These are phyloP conservation scores for Aphodius granarius DNA, from an alignment of 2,888 invertebrate genomes.

Conservation along the genomic window DNA sequence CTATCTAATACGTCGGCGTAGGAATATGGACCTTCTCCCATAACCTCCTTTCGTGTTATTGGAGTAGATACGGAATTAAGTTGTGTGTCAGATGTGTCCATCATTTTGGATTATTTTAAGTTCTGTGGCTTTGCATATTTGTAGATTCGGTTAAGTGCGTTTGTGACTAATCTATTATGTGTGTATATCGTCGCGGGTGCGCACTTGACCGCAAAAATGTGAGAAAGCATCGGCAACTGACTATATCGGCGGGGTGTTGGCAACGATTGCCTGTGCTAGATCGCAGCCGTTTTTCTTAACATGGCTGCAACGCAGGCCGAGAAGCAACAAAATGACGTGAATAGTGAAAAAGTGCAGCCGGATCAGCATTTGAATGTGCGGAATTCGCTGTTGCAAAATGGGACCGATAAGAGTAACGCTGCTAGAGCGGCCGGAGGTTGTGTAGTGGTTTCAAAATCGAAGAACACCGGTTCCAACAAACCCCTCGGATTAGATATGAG, in stretches of 20 bases:
- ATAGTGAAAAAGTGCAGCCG: constrained; percentile 65
- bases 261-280: constrained; percentile 56
- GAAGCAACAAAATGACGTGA: constrained; percentile 78
- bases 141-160: constrained; percentile 48
- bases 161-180: constrained; percentile 54
- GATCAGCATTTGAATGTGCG: constrained; percentile 70
- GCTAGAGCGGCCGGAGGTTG: constrained; percentile 62
- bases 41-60: constrained; percentile 78
- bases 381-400: constrained; percentile 73
- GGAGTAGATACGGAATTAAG: constrained; percentile 75
- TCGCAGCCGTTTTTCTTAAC: constrained; percentile 60
- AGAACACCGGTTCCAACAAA: constrained; percentile 64
- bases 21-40: constrained; percentile 73
- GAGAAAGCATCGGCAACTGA: constrained; percentile 53
- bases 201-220: constrained; percentile 52
- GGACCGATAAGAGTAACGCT: constrained; percentile 73
- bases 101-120: constrained; percentile 54
- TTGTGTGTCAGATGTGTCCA: constrained; percentile 71
- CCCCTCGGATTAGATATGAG: constrained; percentile 59
- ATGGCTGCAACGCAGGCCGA: constrained; percentile 87
- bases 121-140: constrained; percentile 53
- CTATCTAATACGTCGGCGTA: constrained; percentile 57
- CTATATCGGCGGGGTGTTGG: constrained; percentile 64
- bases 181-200: constrained; percentile 54
- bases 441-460: constrained; percentile 56